Conservation (phyloP, 2,888 invertebrate genomes). For the Pristionchus maxplancki region DNA sequence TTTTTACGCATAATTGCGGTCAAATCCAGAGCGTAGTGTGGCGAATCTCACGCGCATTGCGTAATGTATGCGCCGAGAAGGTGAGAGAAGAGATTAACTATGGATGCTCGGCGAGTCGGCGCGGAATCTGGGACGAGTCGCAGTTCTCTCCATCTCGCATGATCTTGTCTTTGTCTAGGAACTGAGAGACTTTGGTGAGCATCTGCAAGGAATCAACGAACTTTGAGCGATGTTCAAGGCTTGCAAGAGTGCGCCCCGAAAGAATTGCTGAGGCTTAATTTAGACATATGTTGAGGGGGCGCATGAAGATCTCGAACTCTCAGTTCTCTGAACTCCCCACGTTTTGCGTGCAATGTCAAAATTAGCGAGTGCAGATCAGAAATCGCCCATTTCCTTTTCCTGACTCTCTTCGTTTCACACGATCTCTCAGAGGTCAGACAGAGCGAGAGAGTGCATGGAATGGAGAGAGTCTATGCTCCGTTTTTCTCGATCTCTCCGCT, state of each 20-base stretch:
- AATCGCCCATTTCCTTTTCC: not conserved
- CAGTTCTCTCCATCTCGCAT: not conserved
- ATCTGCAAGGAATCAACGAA: not conserved
- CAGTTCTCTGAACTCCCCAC: not conserved
- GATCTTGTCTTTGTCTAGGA: not conserved
- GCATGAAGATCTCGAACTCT: not conserved
- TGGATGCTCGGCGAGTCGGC: not conserved
- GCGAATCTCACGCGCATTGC: not conserved
- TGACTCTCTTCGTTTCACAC: not conserved
- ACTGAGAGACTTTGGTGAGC: too few species aligned
- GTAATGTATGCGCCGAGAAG: not conserved
- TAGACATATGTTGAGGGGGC: too few species aligned
- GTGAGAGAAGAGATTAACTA: conserved; percentile 6
- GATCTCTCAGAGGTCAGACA: not conserved
- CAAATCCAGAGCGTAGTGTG: not conserved
- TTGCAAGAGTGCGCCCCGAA: not conserved
- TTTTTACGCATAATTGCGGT: not conserved
- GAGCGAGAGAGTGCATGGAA: too few species aligned
- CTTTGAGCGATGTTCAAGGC: not conserved
- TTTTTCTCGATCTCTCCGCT: not conserved
- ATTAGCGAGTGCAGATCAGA: not conserved
- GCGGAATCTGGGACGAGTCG: not conserved
- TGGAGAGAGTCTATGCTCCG: not conserved
- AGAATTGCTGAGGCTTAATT: too few species aligned
- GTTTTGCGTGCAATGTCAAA: too few species aligned